Evolutionary conservation across 92 coral and sea anemone genomes (phyloP).

Genomic region (Parazoanthus swiftii): DNA sequence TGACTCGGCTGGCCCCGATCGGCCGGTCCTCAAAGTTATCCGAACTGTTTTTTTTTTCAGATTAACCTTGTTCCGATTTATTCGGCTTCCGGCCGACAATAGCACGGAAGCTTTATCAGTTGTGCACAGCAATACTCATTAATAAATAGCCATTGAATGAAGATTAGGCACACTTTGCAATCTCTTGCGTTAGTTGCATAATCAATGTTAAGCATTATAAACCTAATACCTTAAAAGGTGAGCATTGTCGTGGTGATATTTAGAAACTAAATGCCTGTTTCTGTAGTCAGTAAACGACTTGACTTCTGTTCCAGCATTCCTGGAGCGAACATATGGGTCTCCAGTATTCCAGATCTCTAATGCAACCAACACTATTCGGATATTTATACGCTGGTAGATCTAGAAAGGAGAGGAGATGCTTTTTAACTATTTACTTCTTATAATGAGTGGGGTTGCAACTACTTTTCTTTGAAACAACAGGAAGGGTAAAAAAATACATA

Average conservation of each 20-base stretch:
- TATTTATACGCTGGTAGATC: conserved; percentile 65
- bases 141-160: too few relatives aligned
- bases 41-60: too few relatives aligned
- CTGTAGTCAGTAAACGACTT: background rate
- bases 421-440: too few relatives aligned
- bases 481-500: too few relatives aligned
- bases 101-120: background rate
- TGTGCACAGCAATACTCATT: too few relatives aligned
- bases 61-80: too few relatives aligned
- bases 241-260: conserved; percentile 29
- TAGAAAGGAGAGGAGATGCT: background rate
- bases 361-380: background rate
- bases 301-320: background rate
- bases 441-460: background rate
- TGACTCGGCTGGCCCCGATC: too few relatives aligned
- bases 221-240: conserved; percentile 8
- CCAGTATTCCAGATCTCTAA: conserved; percentile 30
- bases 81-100: too few relatives aligned
- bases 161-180: too few relatives aligned
- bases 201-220: too few relatives aligned
- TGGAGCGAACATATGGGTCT: conserved; percentile 5
- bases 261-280: conserved; percentile 4
- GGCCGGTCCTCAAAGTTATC: too few relatives aligned
- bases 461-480: background rate
- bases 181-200: too few relatives aligned